Evolutionary conservation across 2,888 invertebrate species (phyloP).

Genomic region (Pemphredon lugubris): DNA sequence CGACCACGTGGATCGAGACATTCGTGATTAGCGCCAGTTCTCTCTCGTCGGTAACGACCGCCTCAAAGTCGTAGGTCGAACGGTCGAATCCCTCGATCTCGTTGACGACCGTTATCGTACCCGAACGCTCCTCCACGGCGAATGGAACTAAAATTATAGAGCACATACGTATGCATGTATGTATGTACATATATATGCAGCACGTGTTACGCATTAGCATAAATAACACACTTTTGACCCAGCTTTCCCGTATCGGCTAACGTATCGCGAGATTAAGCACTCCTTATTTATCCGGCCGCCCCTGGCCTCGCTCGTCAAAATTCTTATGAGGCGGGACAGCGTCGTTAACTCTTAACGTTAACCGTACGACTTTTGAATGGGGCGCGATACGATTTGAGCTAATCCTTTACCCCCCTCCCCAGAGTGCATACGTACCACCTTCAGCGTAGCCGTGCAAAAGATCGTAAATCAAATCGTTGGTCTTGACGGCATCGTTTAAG

Average conservation of each 20-base stretch:
- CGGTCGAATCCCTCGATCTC: constrained; percentile 87
- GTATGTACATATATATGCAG: constrained; percentile 60
- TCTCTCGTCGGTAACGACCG: constrained; percentile 86
- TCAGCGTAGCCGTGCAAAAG: constrained; percentile 91
- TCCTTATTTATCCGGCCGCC: too few species aligned
- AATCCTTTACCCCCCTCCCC: too few species aligned
- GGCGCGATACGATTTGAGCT: neutral
- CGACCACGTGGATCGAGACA: constrained; percentile 91
- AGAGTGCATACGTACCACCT: constrained; percentile 86
- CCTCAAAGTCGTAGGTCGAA: constrained; percentile 90
- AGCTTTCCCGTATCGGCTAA: too few species aligned
- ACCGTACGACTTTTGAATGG: too few species aligned
- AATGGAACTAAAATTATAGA: constrained; percentile 87
- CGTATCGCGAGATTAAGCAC: too few species aligned
- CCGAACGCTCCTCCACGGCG: constrained; percentile 93
- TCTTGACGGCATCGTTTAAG: constrained; percentile 87
- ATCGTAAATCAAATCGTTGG: constrained; percentile 87
- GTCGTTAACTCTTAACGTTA: too few species aligned
- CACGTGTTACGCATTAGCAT: constrained; percentile 52
- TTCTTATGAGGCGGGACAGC: too few species aligned
- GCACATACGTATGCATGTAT: constrained; percentile 52
- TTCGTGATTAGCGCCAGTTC: constrained; percentile 90
- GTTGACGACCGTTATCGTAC: constrained; percentile 92
- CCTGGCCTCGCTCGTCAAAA: too few species aligned
- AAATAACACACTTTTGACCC: constrained; percentile 11